phyloP scores from a whole-genome alignment of 2,113 vertebrate genomes.

The Hipposideros armiger region DNA sequence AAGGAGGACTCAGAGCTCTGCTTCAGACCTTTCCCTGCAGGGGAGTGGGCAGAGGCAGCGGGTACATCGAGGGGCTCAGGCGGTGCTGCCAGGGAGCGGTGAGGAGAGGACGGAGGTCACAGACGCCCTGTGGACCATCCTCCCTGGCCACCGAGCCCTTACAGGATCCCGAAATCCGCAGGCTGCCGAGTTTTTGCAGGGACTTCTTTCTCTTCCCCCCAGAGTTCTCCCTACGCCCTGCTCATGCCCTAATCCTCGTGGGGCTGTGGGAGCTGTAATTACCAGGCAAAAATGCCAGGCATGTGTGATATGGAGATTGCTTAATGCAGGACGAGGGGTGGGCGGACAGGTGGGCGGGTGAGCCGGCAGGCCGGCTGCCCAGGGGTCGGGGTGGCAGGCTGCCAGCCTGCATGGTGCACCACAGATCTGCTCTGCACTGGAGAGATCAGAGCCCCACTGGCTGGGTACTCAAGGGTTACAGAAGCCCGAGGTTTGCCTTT shows the following conservation, averaged over 20 bases:
- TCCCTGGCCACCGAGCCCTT: background rate
- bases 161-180: background rate
- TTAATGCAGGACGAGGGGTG: constrained; percentile 12
- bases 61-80: fast-evolving
- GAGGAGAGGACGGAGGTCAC: no score
- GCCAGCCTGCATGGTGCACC: background rate
- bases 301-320: constrained; percentile 76
- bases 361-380: background rate
- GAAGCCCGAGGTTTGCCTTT: background rate
- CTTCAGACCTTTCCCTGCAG: background rate
- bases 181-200: background rate
- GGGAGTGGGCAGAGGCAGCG: background rate
- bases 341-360: background rate
- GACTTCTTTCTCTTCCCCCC: constrained; percentile 38
- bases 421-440: background rate
- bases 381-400: fast-evolving
- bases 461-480: fast-evolving
- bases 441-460: fast-evolving
- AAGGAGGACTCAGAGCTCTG: background rate
- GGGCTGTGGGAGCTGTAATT: constrained; percentile 67
- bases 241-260: constrained; percentile 72
- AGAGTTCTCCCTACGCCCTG: constrained; percentile 66
- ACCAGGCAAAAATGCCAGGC: constrained; percentile 82
- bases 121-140: fast-evolving
- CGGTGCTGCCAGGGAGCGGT: no score